Evolutionary conservation across 1,140 invertebrate genomes (phyloP).

Genomic region (Oryctes rhinoceros): DNA sequence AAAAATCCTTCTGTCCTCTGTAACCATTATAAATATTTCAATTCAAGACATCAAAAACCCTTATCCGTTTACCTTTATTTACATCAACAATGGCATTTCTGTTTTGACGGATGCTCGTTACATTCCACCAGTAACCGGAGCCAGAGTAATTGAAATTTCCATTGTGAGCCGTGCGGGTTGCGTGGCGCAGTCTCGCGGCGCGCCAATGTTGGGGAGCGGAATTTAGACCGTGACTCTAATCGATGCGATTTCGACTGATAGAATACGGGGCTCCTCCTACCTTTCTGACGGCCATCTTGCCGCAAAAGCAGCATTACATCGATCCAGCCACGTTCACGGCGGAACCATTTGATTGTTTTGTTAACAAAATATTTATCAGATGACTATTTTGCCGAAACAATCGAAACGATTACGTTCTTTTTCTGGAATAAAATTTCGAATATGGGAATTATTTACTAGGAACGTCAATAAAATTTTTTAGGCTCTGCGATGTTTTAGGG

Average conservation of each 20-base stretch:
- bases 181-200: constrained; percentile 34
- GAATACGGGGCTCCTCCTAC: constrained; percentile 44
- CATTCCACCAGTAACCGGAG: no score
- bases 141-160: constrained; percentile 7
- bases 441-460: neutral
- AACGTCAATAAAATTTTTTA: no score
- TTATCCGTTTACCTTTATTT: no score
- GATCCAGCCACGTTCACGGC: neutral
- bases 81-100: no score
- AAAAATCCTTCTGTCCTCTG: no score
- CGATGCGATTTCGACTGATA: constrained; percentile 38
- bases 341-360: no score
- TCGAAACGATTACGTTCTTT: no score
- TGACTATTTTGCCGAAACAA: constrained; percentile 22
- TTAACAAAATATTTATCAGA: constrained; percentile 33
- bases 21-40: no score
- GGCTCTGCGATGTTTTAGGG: no score
- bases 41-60: no score
- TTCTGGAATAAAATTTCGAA: no score
- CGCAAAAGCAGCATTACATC: constrained; percentile 26
- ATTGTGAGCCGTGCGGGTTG: constrained; percentile 39
- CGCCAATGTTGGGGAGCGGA: constrained; percentile 35
- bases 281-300: constrained; percentile 45
- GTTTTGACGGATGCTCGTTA: no score
- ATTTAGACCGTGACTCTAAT: constrained; percentile 29